These are phyloP conservation scores for Acanthacorydalis orientalis DNA, from an alignment of 2,888 invertebrate genomes.

Conservation along the genomic window DNA sequence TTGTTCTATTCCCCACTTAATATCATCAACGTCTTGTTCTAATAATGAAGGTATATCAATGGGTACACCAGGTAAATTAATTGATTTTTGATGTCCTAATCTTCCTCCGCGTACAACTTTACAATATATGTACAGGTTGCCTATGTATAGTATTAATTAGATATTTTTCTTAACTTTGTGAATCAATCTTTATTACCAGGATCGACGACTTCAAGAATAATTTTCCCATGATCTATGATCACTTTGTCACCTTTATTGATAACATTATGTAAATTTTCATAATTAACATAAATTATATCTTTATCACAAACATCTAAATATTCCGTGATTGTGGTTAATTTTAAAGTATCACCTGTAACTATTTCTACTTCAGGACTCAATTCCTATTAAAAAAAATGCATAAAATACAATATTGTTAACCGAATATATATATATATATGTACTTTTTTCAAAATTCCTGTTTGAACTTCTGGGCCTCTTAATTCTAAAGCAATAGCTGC, in stretches of 20 bases:
- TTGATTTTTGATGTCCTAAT: constrained; percentile 32
- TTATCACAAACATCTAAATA: constrained; percentile 36
- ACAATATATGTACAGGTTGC: constrained; percentile 33
- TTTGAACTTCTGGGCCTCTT: constrained; percentile 78
- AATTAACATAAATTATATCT: constrained; percentile 36
- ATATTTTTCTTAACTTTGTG: not conserved
- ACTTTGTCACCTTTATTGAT: constrained; percentile 32
- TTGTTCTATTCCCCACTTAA: constrained; percentile 45
- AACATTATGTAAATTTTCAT: constrained; percentile 30
- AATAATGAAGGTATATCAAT: constrained; percentile 25
- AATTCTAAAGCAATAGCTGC: constrained; percentile 75
- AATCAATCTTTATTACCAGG: constrained; percentile 26
- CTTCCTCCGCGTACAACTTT: constrained; percentile 33
- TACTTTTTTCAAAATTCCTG: constrained; percentile 32
- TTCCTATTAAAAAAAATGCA: constrained; percentile 9
- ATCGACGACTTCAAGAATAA: constrained; percentile 54
- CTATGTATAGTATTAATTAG: constrained; percentile 10
- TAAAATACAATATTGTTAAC: not conserved
- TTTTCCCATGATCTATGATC: constrained; percentile 49
- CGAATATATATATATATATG: not conserved
- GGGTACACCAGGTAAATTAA: constrained; percentile 33
- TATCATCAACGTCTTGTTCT: constrained; percentile 28
- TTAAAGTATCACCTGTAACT: constrained; percentile 23
- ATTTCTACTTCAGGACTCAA: constrained; percentile 25
- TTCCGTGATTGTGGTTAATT: constrained; percentile 32